A percentile compares a stretch with the other conserved stretches of the same genome.
Conservation (phyloP, 2,888 invertebrate species). For the Eupithecia insigniata region DNA sequence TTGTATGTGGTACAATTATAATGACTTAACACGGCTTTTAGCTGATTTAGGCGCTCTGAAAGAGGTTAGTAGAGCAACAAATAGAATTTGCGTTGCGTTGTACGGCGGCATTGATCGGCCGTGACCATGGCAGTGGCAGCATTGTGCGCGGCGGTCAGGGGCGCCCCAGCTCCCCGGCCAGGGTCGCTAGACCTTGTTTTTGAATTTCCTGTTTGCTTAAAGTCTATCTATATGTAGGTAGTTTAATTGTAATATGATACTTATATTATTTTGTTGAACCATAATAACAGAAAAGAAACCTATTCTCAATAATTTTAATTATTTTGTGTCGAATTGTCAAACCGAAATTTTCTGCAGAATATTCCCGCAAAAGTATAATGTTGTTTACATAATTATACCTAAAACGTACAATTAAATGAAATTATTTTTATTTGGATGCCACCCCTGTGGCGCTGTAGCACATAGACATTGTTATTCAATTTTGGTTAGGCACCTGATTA, state of each 20-base stretch:
- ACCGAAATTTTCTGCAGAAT: neutral
- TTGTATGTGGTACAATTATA: neutral
- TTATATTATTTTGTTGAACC: neutral
- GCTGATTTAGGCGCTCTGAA: neutral
- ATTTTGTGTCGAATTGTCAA: neutral
- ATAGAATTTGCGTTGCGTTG: constrained; percentile 23
- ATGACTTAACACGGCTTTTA: neutral
- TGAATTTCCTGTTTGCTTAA: constrained; percentile 2
- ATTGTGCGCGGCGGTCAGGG: constrained; percentile 40
- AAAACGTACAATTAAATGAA: neutral
- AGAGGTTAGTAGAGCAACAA: constrained; percentile 7
- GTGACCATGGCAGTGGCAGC: constrained; percentile 42
- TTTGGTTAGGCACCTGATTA: neutral
- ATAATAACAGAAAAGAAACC: neutral
- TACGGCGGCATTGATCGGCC: constrained; percentile 42
- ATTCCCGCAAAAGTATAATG: neutral
- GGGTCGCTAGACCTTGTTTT: constrained; percentile 13
- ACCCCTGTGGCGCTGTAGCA: neutral
- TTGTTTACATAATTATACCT: neutral
- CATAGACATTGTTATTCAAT: neutral
- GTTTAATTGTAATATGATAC: neutral
- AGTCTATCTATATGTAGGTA: neutral
- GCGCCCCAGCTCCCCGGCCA: constrained; percentile 12
- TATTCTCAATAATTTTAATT: neutral
- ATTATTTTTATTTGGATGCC: neutral